phyloP scores from a whole-genome alignment of 2,113 vertebrate species.

The Rissa tridactyla region DNA sequence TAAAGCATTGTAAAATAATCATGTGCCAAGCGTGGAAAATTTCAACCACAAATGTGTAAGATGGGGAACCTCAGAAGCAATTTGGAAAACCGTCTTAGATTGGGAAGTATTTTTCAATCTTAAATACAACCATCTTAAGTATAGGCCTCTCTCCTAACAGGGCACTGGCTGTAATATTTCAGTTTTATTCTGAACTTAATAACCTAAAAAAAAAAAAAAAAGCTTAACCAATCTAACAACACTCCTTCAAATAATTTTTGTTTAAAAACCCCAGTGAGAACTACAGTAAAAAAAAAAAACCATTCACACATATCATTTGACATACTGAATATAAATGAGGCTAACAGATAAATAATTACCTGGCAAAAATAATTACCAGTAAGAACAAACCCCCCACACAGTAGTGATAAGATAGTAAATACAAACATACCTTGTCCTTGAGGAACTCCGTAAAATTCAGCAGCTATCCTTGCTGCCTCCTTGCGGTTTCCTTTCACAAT shows the following conservation, averaged over 20 bases:
- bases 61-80: background rate
- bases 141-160: background rate
- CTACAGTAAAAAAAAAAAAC: background rate
- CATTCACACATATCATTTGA: background rate
- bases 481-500: constrained; percentile 94
- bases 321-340: background rate
- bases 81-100: background rate
- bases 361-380: background rate
- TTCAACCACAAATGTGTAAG: background rate
- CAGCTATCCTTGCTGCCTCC: constrained; percentile 94
- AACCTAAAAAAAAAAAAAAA: background rate
- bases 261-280: background rate
- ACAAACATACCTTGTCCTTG: constrained; percentile 86
- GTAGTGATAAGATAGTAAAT: background rate
- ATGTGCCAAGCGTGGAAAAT: background rate
- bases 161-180: background rate
- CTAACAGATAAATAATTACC: background rate
- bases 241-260: background rate
- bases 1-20: background rate
- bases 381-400: background rate
- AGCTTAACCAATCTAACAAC: background rate
- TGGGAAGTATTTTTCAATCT: background rate
- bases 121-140: background rate
- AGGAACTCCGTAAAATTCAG: constrained; percentile 91
- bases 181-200: background rate